Base-by-base conservation (phyloP, 2,797 vertebrate species). In the Oreochromis grahami region DNA sequence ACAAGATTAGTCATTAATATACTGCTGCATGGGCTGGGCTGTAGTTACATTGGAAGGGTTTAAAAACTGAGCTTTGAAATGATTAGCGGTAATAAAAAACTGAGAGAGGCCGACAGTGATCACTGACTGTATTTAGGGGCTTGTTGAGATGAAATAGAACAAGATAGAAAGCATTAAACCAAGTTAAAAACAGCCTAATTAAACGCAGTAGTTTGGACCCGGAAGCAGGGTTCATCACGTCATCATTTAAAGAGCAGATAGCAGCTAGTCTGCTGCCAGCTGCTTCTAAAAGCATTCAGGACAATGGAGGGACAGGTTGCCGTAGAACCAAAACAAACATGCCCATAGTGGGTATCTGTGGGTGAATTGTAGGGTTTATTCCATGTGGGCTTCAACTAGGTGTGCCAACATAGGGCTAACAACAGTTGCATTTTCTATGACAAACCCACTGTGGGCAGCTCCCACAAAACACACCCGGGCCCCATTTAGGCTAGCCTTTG, bases 1-100 rank as follows among this genome's bases (percentile, higher is more conserved):
- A 43, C 13, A 0, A 43, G 41, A 5, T 43, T 43, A 14, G 45
- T 19, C 4, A 48, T 48, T 48, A 2, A 8, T 50, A 50, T 50
- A 19, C 45, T 50, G 45, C 45, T 48, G 45, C 45, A 48, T 17
- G 45, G 15, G 12, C 41, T 0, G 45, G 45, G 5, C 51, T 21
- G 51, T 0, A 52, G 51, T 1, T 52, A 53, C n/a, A 24, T 0
- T 0, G 2, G 12, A 24, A 53, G 51, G 11, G 1, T 53, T 53
- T 1, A 53, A 53, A 53, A 53, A 53, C n/a, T 24, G n/a, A 53
- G n/a, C 11, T 53, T 53, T 53, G 7, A 53, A 53, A 24, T 13
- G 51, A 53, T 1, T 4, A 24, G 51, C 1, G 0, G 11, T 53
- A 24, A 53, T 24, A 53, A 53, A 53, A 53, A 2, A 29, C 51